A percentile compares a stretch with the other conserved stretches of the same genome.
phyloP scores from a whole-genome alignment of 2,888 invertebrate species.

The Meta bourneti region DNA sequence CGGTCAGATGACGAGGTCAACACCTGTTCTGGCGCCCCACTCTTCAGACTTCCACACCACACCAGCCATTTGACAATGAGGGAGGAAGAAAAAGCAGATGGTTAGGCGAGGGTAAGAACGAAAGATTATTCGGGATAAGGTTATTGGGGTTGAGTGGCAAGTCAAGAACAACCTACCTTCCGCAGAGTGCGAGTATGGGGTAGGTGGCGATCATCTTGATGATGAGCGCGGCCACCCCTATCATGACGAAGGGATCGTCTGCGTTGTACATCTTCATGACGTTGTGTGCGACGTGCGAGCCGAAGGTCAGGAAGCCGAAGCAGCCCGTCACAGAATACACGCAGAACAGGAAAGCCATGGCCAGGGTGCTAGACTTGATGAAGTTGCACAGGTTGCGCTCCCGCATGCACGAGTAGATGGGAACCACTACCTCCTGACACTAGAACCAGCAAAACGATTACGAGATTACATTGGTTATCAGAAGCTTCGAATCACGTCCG shows the following conservation, averaged over 20 bases:
- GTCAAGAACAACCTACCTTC: slow-evolving; percentile 81
- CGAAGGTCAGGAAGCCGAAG: slow-evolving; percentile 85
- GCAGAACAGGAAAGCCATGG: slow-evolving; percentile 81
- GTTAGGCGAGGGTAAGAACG: no score
- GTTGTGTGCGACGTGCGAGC: slow-evolving; percentile 83
- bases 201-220: slow-evolving; percentile 84
- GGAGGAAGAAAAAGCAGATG: no score
- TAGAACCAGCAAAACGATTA: slow-evolving; percentile 78
- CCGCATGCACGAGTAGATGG: slow-evolving; percentile 85
- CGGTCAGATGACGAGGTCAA: no score
- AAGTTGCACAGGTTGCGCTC: slow-evolving; percentile 82
- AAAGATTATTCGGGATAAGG: no score
- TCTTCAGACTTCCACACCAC: no score
- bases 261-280: slow-evolving; percentile 83
- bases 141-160: no score
- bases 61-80: no score
- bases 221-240: slow-evolving; percentile 82
- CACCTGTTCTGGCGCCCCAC: no score
- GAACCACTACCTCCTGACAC: slow-evolving; percentile 85
- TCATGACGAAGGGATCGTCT: slow-evolving; percentile 80
- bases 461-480: neutral
- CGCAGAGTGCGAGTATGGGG: slow-evolving; percentile 84
- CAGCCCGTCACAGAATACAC: slow-evolving; percentile 82
- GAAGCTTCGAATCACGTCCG: neutral
- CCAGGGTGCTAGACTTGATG: slow-evolving; percentile 82